These are phyloP conservation scores for Sebastolobus alascanus DNA, from an alignment of 2,797 vertebrate species.

Conservation along the genomic window DNA sequence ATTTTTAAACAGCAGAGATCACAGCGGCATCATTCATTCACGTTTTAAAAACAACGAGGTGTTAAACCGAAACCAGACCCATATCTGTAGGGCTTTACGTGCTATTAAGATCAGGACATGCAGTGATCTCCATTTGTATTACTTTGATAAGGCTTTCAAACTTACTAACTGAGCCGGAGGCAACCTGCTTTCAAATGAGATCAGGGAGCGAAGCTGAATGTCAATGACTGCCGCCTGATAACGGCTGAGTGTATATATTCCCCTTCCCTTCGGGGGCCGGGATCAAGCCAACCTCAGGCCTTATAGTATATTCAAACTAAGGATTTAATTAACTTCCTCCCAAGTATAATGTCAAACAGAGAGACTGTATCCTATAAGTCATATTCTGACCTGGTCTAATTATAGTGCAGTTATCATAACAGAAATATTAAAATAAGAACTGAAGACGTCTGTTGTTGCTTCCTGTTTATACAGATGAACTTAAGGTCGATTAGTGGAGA, in stretches of 20 bases:
- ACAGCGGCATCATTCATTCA: too few relatives aligned
- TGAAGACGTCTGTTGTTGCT: not conserved
- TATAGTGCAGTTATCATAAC: slow-evolving; percentile 11
- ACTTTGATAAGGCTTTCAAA: slow-evolving; percentile 65
- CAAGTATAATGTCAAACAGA: slow-evolving; percentile 48
- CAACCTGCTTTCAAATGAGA: slow-evolving; percentile 66
- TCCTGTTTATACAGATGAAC: not conserved
- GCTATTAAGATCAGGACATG: slow-evolving; percentile 25
- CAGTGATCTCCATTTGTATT: slow-evolving; percentile 57
- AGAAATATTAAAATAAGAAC: not conserved
- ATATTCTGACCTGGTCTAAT: slow-evolving; percentile 12
- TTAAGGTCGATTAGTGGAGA: not conserved
- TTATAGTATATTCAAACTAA: slow-evolving; percentile 41
- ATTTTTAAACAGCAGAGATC: too few relatives aligned
- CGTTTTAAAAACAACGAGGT: too few relatives aligned
- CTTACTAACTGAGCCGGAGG: slow-evolving; percentile 60
- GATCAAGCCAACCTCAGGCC: slow-evolving; percentile 31
- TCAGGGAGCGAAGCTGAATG: slow-evolving; percentile 56
- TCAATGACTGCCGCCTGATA: slow-evolving; percentile 55
- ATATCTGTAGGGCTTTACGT: slow-evolving; percentile 1
- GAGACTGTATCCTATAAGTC: not conserved
- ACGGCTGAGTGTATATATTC: slow-evolving; percentile 34
- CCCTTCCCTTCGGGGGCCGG: slow-evolving; percentile 25
- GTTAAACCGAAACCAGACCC: too few relatives aligned
- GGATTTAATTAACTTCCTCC: slow-evolving; percentile 54